phyloP scores from a whole-genome alignment of 53 echinoderm and acorn worm species.

The Pentamera pediparva region DNA sequence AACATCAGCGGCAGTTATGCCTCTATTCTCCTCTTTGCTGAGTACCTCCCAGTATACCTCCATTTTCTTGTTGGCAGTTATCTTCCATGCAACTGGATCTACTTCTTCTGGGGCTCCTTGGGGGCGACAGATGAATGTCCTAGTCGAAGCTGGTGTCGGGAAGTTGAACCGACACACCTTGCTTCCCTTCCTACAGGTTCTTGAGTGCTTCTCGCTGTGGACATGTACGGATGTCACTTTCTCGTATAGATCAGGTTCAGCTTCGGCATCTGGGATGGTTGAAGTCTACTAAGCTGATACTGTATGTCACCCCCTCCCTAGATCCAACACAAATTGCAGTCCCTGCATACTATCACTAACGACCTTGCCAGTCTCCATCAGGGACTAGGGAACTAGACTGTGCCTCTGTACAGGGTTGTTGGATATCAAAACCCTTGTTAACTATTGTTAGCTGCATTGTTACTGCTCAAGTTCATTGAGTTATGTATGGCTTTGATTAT shows the following conservation, averaged over 20 bases:
- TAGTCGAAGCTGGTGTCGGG: slow-evolving; percentile 54
- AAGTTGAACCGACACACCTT: slow-evolving; percentile 62
- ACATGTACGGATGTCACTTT: slow-evolving; percentile 44
- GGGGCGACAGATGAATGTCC: slow-evolving; percentile 39
- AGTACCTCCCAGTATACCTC: slow-evolving; percentile 1
- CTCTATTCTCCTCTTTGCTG: slow-evolving; percentile 8
- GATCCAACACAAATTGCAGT: too few relatives aligned
- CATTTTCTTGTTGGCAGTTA: not conserved
- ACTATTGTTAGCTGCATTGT: too few relatives aligned
- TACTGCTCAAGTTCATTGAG: too few relatives aligned
- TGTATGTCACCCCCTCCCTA: too few relatives aligned
- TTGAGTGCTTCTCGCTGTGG: slow-evolving; percentile 57
- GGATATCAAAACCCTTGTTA: too few relatives aligned
- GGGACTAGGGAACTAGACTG: too few relatives aligned
- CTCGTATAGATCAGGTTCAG: slow-evolving; percentile 53
- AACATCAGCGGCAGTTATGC: slow-evolving; percentile 16
- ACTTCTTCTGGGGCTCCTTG: not conserved
- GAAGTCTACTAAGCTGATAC: too few relatives aligned
- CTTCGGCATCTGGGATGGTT: slow-evolving; percentile 37
- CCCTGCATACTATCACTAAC: too few relatives aligned
- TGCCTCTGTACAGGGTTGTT: too few relatives aligned
- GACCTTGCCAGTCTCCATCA: too few relatives aligned
- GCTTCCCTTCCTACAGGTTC: slow-evolving; percentile 44
- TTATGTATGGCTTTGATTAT: too few relatives aligned
- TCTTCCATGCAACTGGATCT: not conserved